phyloP scores from a whole-genome alignment of 2,888 invertebrate genomes.

The Nineta flava region DNA sequence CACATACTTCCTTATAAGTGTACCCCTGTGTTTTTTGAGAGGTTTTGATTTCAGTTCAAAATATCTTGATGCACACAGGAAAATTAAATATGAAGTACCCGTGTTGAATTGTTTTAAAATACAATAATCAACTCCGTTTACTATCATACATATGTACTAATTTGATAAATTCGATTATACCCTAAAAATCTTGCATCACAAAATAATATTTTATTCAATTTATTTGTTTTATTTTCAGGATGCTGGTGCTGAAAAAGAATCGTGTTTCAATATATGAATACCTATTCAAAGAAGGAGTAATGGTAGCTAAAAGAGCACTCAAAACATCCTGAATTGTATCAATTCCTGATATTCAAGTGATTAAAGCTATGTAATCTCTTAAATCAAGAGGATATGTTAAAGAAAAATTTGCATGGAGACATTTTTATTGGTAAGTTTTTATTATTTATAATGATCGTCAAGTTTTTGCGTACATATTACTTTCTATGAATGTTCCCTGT shows the following conservation, averaged over 20 bases:
- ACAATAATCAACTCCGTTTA: background rate
- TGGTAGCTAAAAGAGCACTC: conserved; percentile 98
- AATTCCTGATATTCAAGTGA: conserved; percentile 96
- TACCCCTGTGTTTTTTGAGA: background rate
- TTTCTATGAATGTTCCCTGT: background rate
- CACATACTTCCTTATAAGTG: too few species aligned
- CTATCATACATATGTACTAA: background rate
- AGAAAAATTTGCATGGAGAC: conserved; percentile 99
- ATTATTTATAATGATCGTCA: background rate
- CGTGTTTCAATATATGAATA: conserved; percentile 93
- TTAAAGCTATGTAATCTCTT: conserved; percentile 92
- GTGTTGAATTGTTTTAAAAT: conserved; percentile 4
- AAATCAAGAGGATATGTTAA: conserved; percentile 96
- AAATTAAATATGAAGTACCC: background rate
- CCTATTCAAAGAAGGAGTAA: conserved; percentile 97
- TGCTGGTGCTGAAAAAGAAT: conserved; percentile 99
- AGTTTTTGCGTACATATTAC: too few species aligned
- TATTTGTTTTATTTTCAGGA: conserved; percentile 46
- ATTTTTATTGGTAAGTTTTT: conserved; percentile 79
- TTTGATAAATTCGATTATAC: too few species aligned
- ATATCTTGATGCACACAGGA: background rate
- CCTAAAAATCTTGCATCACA: too few species aligned
- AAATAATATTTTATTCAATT: background rate
- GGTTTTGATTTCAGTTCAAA: background rate
- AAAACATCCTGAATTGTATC: conserved; percentile 93